Evolutionary conservation across 2,113 vertebrate species (phyloP), one percentile per base, ranked within the genome.

Genomic region (Periophthalmus modestus): DNA sequence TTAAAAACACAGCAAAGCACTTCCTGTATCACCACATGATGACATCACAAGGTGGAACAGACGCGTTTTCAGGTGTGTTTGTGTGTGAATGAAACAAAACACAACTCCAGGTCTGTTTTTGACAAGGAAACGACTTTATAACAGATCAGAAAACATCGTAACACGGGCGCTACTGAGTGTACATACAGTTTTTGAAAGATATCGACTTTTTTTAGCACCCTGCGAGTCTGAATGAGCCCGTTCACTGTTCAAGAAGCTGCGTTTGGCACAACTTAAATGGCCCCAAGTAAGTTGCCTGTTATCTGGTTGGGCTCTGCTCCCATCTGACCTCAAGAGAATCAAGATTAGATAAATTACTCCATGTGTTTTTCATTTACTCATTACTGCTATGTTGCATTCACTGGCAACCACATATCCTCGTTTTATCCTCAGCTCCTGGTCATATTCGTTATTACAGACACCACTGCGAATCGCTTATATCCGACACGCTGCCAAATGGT

Each of bases 301-400:
- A 78, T 84, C 73, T 76, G 28, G 63, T 83, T 83, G 6, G 48
- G 68, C 66, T 75, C 55, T 24, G 15, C 68, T 79, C 72, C 79
- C 47, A 62, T 75, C 75, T 73, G 50, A 86, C 78, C 78, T 80
- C 24, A 70, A 47, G n/a, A 77, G 80, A 81, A 82, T 73, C 28
- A 46, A 72, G 71, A 84, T 82, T 62, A 83, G 66, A 85, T 78
- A 28, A 85, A 78, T 77, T 58, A 57, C 39, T 34, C 71, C 68
- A 68, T 54, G 77, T 67, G 63, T 75, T 74, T 67, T 33, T 81
- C 39, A 74, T 73, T 73, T 71, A 83, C 85, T 77, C 68, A 78
- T 71, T 78, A 77, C 39, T 67, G 50, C 59, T 28, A 79, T 71
- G 2, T 47, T 72, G 46, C 36, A 24, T 70, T 80, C 62, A 28